Conservation (phyloP, 2,113 vertebrate species). For the Archilochus colubris region DNA sequence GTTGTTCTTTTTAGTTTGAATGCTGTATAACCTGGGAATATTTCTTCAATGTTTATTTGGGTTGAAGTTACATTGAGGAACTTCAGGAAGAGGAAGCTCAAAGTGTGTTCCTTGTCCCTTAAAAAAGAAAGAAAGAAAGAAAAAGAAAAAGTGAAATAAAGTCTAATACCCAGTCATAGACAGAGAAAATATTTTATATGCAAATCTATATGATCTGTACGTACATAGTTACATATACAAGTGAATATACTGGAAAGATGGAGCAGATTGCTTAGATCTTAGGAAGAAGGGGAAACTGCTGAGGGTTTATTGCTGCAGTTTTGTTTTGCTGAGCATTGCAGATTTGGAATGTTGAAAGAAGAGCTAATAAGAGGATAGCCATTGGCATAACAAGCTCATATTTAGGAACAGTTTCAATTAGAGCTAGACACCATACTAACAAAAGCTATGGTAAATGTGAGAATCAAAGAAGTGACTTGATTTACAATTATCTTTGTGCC, state of each 20-base stretch:
- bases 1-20: not conserved
- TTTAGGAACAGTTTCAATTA: conserved; percentile 23
- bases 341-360: not conserved
- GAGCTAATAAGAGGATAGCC: conserved; percentile 18
- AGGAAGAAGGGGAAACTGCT: not conserved
- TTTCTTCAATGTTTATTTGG: not conserved
- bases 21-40: not conserved
- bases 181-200: not conserved
- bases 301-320: not conserved
- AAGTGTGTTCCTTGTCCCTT: not conserved
- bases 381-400: not conserved
- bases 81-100: not conserved
- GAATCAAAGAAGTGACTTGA: conserved; percentile 6
- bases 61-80: not conserved
- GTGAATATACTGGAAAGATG: not conserved
- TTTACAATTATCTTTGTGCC: conserved; percentile 17
- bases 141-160: not conserved
- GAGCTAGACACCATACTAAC: not conserved
- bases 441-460: conserved; percentile 12
- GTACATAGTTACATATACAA: not conserved
- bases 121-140: not conserved
- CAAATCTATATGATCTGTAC: not conserved
- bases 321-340: conserved; percentile 31
- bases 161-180: not conserved
- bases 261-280: not conserved